Percentiles rank a stretch among this genome's conserved stretches.
Evolutionary conservation across 2,888 invertebrate genomes (phyloP).

Genomic region (Eurois occulta): DNA sequence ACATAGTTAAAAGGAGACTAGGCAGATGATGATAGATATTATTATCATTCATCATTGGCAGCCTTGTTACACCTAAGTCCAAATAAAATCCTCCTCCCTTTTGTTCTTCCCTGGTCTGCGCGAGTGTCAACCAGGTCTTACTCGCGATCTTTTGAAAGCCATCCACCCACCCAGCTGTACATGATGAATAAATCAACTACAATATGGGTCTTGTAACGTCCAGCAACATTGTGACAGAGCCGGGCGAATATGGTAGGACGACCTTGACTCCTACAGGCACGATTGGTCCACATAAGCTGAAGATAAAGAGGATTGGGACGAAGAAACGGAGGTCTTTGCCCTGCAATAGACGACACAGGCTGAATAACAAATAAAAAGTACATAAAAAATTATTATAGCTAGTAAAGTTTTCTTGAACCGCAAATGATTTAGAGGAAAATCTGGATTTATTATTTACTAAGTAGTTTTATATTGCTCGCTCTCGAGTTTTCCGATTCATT

Average conservation of each 20-base stretch:
- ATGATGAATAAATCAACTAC: too few relatives aligned
- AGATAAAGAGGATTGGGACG: background rate
- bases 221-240: background rate
- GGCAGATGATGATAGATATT: too few relatives aligned
- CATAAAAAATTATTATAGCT: background rate
- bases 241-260: background rate
- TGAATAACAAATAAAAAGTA: background rate
- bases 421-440: background rate
- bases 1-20: too few relatives aligned
- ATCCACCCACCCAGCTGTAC: too few relatives aligned
- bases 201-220: too few relatives aligned
- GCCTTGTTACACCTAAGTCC: too few relatives aligned
- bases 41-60: too few relatives aligned
- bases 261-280: background rate
- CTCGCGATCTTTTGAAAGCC: background rate
- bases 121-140: background rate
- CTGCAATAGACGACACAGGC: background rate
- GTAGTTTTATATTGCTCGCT: background rate
- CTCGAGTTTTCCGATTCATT: conserved; percentile 11
- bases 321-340: background rate
- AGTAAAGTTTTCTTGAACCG: background rate
- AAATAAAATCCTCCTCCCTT: too few relatives aligned
- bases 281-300: background rate
- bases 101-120: background rate
- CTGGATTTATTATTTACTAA: background rate